Conservation (phyloP, 2,113 vertebrate species). For the Rhynchomys soricoides region DNA sequence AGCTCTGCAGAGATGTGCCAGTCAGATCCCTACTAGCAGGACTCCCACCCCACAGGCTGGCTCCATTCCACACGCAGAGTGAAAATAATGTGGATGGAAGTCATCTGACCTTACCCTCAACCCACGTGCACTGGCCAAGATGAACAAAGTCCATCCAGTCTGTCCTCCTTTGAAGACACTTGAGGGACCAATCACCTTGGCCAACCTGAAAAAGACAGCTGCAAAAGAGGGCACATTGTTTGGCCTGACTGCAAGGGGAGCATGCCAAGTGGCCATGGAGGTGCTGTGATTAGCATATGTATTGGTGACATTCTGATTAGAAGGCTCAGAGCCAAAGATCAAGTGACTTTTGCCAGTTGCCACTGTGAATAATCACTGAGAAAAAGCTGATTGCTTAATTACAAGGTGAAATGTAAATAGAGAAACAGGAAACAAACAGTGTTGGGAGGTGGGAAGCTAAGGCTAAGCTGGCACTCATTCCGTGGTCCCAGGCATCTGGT, state of each 20-base stretch:
- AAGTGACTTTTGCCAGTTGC: conserved; percentile 64
- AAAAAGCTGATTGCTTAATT: conserved; percentile 74
- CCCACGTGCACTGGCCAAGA: rapidly evolving
- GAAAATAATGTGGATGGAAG: too few relatives aligned
- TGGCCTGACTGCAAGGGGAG: not conserved
- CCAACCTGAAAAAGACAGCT: not conserved
- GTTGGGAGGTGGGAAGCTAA: not conserved
- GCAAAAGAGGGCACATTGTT: not conserved
- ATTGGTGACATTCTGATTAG: conserved; percentile 42
- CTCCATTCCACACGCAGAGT: not conserved
- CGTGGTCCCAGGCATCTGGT: not conserved
- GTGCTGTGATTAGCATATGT: not conserved
- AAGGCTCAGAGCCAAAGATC: conserved; percentile 67
- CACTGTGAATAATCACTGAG: conserved; percentile 53
- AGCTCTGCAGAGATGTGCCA: not conserved
- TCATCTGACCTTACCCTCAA: not conserved
- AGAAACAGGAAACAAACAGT: not conserved
- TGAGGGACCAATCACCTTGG: not conserved
- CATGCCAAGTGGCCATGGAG: not conserved
- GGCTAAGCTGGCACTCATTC: not conserved
- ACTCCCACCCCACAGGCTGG: not conserved
- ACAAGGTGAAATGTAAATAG: conserved; percentile 50
- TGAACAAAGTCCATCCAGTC: not conserved
- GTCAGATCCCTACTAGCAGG: not conserved
- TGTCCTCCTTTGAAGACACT: not conserved